Evolutionary conservation across 2,888 invertebrate genomes (phyloP), one percentile per base, ranked within the genome.

Genomic region (Campaea margaritaria): DNA sequence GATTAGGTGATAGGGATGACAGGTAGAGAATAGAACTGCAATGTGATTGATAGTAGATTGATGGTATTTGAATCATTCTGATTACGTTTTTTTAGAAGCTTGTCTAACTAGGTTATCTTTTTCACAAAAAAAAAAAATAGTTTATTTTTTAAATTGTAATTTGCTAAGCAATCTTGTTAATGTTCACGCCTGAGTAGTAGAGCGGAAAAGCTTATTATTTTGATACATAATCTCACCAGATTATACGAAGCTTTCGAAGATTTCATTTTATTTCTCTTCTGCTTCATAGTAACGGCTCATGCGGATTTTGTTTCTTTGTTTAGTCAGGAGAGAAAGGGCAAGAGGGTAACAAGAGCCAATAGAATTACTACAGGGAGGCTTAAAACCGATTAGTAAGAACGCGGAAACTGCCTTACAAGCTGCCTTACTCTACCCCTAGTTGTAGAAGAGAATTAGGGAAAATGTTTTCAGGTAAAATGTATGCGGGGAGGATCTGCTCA

Each of bases 271-370:
- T 57, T 54, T 64, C 54, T 55, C 59, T 61, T 59, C 56, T 54
- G 58, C 54, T 59, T 56, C 63, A 55, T 53, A 55, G 58, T 42
- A 64, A 45, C 65, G 61, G 56, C 64, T 64, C 50, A 62, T 46
- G 58, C 58, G 60, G 62, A 58, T 70, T 68, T 70, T 68, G 69
- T 69, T 72, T 70, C 64, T 68, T 70, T 68, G 67, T 71, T 70
- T 69, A 68, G 68, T 65, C 64, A 67, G 58, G 63, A 64, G 60
- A 64, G 48, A 67, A 69, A 70, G 64, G 64, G 63, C 65, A 62
- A 59, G 64, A 65, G 64, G 59, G 66, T 69, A 67, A 64, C 68
- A 70, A 61, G 59, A 64, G n/a, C n/a, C n/a, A n/a, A n/a, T n/a
- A n/a, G 61, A 64, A 69, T 72, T 67, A 67, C 68, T 63, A 61